Base-by-base conservation (phyloP, 2,797 vertebrate genomes). In the Eospalax fontanierii region DNA sequence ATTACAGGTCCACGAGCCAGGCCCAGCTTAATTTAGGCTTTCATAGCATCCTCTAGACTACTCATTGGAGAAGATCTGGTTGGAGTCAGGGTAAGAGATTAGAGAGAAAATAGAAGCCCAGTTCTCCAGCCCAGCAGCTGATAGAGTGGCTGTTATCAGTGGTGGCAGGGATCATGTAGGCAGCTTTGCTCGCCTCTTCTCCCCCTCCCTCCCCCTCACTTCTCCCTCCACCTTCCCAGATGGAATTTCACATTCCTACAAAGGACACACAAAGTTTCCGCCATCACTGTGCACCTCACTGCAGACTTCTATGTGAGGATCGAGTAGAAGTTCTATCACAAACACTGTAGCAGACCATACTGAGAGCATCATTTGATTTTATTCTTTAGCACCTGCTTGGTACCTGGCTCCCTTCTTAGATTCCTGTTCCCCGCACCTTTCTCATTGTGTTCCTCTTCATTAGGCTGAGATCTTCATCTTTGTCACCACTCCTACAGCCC, bases 121-220 rank as follows among this genome's bases (percentile, higher is more conserved):
- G 33, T 79, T 86, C 74, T 33, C n/a, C 26, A 10, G 21, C 7
- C 35, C 22, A 40, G 16, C 1, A 18, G 14, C 4, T 4, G 16
- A 40, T 16, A 22, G 1, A 2, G 15, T 82, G 54, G 40, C 7
- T 9, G 12, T 54, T 3, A 0, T n/a, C 2, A 12, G 26, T 30
- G 21, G 35, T 14, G 1, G 26, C 5, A 21, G 28, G 54, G 24
- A 50, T 30, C 40, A 21, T 0, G 15, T 1, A 18, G 1, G 11
- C 28, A 57, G 71, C 3, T 70, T 12, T 4, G 26, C 15, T 85
- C 28, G 61, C 9, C 57, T 19, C 54, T n/a, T n/a, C n/a, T n/a
- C n/a, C n/a, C n/a, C n/a, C n/a, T n/a, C n/a, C n/a, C n/a, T n/a
- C n/a, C n/a, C n/a, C n/a, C 15, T 85, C 28, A 66, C 9, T 46